Percentiles rank a stretch among this genome's conserved stretches.
Evolutionary conservation across 2,888 invertebrate species (phyloP).

Genomic region (Monopis laevigella): DNA sequence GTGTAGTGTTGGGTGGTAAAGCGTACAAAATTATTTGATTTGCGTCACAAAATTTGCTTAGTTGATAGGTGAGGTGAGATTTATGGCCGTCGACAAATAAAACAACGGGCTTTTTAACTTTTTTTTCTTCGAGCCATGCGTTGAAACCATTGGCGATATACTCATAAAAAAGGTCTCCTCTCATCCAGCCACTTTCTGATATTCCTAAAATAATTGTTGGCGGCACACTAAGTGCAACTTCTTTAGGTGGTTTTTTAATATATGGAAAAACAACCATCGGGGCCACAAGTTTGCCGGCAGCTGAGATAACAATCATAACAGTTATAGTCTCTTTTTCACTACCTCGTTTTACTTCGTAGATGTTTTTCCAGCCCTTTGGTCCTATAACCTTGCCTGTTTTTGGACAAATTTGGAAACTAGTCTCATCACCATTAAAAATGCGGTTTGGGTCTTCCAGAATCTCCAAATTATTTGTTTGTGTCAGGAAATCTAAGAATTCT

Average conservation of each 20-base stretch:
- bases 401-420: no score
- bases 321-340: no score
- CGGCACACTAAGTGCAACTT: neutral
- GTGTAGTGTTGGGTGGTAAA: neutral
- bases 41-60: neutral
- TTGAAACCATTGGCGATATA: neutral
- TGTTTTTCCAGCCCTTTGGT: no score
- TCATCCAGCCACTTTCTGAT: neutral
- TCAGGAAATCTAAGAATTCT: neutral
- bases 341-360: no score
- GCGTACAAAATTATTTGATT: slow-evolving; percentile 1
- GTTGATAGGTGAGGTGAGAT: neutral
- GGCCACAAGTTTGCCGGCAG: no score
- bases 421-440: no score
- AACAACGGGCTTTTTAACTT: neutral
- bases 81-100: neutral
- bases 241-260: neutral
- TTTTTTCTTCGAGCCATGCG: neutral
- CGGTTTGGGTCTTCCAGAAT: neutral
- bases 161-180: neutral
- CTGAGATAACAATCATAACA: no score
- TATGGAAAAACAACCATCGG: no score
- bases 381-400: no score
- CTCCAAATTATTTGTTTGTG: neutral
- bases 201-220: neutral